These are phyloP conservation scores for Trematomus bernacchii DNA, from an alignment of 2,797 vertebrate genomes.

Conservation along the genomic window DNA sequence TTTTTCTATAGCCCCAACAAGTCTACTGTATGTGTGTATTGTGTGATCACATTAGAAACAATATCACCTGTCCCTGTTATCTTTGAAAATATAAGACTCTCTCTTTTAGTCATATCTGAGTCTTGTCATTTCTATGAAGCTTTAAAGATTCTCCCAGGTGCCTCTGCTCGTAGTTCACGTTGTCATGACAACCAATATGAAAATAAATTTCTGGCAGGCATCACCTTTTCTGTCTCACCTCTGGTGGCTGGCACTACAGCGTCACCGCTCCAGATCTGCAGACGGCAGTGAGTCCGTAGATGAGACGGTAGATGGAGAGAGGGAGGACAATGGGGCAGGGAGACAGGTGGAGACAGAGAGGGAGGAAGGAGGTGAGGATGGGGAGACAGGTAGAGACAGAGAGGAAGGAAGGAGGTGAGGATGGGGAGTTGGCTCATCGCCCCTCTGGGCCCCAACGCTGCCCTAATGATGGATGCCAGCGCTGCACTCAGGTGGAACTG, in stretches of 20 bases:
- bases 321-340: constrained; percentile 59
- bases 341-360: constrained; percentile 41
- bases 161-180: constrained; percentile 80
- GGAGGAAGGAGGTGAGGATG: constrained; percentile 45
- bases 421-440: constrained; percentile 45
- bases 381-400: constrained; percentile 49
- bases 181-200: constrained; percentile 91
- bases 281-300: constrained; percentile 71
- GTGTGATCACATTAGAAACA: constrained; percentile 11
- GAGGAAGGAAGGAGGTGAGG: constrained; percentile 41
- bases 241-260: constrained; percentile 81
- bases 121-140: constrained; percentile 18
- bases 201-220: constrained; percentile 85
- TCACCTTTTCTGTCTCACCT: constrained; percentile 93
- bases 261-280: constrained; percentile 55
- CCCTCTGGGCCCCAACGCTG: constrained; percentile 53
- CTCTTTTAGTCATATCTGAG: neutral
- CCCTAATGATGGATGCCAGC: constrained; percentile 80
- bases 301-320: constrained; percentile 53
- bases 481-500: constrained; percentile 85
- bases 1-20: neutral
- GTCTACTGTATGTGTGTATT: neutral
- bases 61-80: neutral
- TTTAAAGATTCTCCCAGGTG: constrained; percentile 39
- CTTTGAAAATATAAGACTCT: neutral